Evolutionary conservation across 2,113 vertebrate species (phyloP).

Genomic region (Pelobates fuscus): DNA sequence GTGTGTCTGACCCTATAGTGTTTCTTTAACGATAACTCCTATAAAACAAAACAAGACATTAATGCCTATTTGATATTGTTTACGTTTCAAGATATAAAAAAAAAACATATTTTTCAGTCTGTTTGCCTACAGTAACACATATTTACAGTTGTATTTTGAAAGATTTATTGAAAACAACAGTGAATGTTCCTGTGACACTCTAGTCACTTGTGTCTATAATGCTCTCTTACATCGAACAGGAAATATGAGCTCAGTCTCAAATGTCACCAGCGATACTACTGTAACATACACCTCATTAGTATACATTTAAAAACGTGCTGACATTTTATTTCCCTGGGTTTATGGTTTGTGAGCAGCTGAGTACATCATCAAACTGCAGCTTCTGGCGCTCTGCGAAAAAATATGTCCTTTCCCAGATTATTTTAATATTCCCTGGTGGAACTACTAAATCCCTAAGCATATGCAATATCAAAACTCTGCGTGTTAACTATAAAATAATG

Average conservation of each 20-base stretch:
- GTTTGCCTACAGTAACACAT: not conserved
- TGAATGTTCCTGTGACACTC: constrained; percentile 6
- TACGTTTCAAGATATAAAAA: too few relatives aligned
- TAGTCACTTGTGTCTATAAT: not conserved
- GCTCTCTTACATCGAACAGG: constrained; percentile 22
- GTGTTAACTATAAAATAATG: not conserved
- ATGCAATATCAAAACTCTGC: constrained; percentile 17
- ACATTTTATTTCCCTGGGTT: constrained; percentile 39
- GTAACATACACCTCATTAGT: constrained; percentile 37
- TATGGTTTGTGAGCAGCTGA: constrained; percentile 30
- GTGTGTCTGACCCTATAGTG: too few relatives aligned
- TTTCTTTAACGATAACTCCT: too few relatives aligned
- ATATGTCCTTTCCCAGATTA: constrained; percentile 18
- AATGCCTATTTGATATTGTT: too few relatives aligned
- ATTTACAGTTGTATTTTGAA: constrained; percentile 32
- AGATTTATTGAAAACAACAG: not conserved
- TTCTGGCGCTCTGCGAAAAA: constrained; percentile 34
- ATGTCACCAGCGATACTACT: constrained; percentile 41
- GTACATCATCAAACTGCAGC: constrained; percentile 37
- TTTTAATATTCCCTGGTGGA: constrained; percentile 32
- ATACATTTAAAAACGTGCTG: constrained; percentile 30
- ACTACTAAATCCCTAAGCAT: constrained; percentile 34
- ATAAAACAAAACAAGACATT: too few relatives aligned
- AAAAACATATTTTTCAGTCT: too few relatives aligned
- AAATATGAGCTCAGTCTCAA: constrained; percentile 47